These are phyloP conservation scores for Heliothis peltigera DNA, from an alignment of 2,888 invertebrate genomes.

Conservation along the genomic window DNA sequence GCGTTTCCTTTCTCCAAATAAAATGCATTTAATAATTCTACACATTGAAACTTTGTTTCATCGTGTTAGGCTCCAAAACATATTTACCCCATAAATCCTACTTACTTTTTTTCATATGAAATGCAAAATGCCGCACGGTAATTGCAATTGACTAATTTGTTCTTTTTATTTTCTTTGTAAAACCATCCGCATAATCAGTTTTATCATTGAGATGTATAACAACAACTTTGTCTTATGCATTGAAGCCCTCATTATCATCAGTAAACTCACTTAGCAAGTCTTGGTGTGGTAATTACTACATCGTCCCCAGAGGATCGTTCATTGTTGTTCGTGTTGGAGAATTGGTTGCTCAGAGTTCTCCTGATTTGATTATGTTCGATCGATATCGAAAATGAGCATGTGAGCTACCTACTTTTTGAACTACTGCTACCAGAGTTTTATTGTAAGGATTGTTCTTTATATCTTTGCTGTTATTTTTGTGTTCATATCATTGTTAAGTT, in stretches of 20 bases:
- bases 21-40: too few relatives aligned
- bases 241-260: slow-evolving; percentile 11
- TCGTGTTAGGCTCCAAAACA: too few relatives aligned
- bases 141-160: background rate
- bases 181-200: background rate
- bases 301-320: slow-evolving; percentile 36
- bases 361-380: slow-evolving; percentile 26
- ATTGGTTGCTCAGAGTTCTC: slow-evolving; percentile 25
- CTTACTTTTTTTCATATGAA: too few relatives aligned
- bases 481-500: background rate
- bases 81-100: too few relatives aligned
- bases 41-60: too few relatives aligned
- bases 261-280: slow-evolving; percentile 41
- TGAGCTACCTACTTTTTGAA: background rate
- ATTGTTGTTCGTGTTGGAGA: slow-evolving; percentile 28
- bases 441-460: background rate
- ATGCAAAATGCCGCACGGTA: too few relatives aligned
- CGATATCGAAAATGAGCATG: background rate
- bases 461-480: background rate
- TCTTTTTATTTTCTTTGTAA: background rate
- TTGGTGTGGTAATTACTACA: slow-evolving; percentile 37
- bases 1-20: too few relatives aligned
- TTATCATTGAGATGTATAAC: background rate
- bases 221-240: background rate
- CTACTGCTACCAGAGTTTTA: background rate